Evolutionary conservation across 2,888 invertebrate species (phyloP), one percentile per base, ranked within the genome.

Genomic region (Catotricha subobsoleta): DNA sequence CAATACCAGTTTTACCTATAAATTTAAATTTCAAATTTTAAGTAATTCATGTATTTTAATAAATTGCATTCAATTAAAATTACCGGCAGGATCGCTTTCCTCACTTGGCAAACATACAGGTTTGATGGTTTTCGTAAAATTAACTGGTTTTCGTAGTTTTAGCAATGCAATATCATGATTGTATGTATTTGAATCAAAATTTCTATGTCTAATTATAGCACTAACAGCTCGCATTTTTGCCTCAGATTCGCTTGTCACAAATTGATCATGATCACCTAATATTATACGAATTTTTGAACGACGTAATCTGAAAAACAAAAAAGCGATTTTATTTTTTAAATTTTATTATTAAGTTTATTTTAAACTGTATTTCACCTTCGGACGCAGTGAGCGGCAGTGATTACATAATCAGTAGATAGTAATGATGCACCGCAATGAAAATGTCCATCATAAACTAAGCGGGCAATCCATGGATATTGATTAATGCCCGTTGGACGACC

Each of bases 371-470:
- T n/a, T n/a, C n/a, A 80, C 80, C 76, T 78, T 58, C 78, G 67
- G 42, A 87, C 78, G 56, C 87, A 87, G 65, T 87, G 87, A 3
- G 87, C 87, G 1, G 87, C 87, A 1, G 87, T 86, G 42, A 88
- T 67, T 43, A 87, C 82, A 57, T 82, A 84, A 60, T 84, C 81
- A 56, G 78, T 76, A 42, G 81, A 82, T 34, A 88, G 67, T 21
- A 87, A 67, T 3, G 84, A 83, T 18, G 79, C 87, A 1, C 87
- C 87, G 54, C 87, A 88, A 57, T 87, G 87, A 64, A 86, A 87
- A 59, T 80, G 80, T 0, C 86, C 84, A 54, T 87, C 82, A 58
- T 87, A 87, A 12, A 87, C 79, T 42, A 88, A 68, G 34, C 86
- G 69, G 3, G 82, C 87, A 61, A 87, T 73, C 87, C 87, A 87